These are phyloP conservation scores for Geotrypetes seraphini DNA, from an alignment of 2,797 vertebrate species.

Conservation along the genomic window DNA sequence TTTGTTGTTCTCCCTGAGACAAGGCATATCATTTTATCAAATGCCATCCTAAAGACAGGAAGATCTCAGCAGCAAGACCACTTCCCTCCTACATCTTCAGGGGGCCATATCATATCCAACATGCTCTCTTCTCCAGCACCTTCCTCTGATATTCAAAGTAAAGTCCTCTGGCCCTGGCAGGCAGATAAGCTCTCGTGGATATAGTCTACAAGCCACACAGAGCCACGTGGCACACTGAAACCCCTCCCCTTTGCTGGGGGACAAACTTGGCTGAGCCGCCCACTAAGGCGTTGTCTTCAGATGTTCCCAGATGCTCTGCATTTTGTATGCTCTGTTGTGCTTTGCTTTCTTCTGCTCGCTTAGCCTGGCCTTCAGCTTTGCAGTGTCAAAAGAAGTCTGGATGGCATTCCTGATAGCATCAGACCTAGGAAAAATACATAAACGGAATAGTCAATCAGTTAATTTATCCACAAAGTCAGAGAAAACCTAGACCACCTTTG, in stretches of 20 bases:
- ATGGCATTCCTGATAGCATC: slow-evolving; percentile 49
- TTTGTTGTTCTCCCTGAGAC: slow-evolving; percentile 10
- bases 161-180: neutral
- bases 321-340: slow-evolving; percentile 46
- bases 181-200: slow-evolving; percentile 21
- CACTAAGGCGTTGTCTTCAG: slow-evolving; percentile 32
- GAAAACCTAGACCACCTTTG: too few species aligned
- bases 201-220: too few species aligned
- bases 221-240: too few species aligned
- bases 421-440: slow-evolving; percentile 42
- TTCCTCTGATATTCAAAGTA: slow-evolving; percentile 1
- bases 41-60: slow-evolving; percentile 9
- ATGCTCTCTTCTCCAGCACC: slow-evolving; percentile 4
- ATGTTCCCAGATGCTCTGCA: slow-evolving; percentile 19
- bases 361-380: slow-evolving; percentile 45
- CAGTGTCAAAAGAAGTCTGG: slow-evolving; percentile 39
- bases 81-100: slow-evolving; percentile 9
- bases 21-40: slow-evolving; percentile 5
- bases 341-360: slow-evolving; percentile 32
- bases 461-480: too few species aligned
- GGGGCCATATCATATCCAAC: too few species aligned
- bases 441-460: too few species aligned
- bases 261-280: slow-evolving; percentile 1
- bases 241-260: slow-evolving; percentile 1
- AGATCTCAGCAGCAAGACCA: slow-evolving; percentile 10